A percentile compares a stretch with the other conserved stretches of the same genome.
Conservation (phyloP, 30 jellyfish, hydroid and myxozoan genomes). For the Aurelia coerulea region DNA sequence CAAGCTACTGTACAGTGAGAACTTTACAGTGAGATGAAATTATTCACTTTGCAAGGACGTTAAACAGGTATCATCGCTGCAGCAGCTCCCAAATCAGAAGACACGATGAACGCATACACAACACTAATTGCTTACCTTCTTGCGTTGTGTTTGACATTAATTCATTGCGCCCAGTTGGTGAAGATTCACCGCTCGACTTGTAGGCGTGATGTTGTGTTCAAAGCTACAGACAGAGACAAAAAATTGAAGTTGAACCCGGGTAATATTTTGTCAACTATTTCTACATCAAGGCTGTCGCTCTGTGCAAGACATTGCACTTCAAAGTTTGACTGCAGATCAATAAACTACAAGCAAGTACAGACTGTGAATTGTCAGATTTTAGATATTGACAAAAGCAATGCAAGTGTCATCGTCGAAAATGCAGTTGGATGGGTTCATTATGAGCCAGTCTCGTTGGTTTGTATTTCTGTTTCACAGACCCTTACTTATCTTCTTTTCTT, state of each 20-base stretch:
- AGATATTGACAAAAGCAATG: background rate
- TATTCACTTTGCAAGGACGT: too few species aligned
- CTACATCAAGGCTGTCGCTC: background rate
- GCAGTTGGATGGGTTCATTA: slow-evolving; percentile 59
- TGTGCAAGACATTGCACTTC: slow-evolving; percentile 44
- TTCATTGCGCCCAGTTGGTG: too few species aligned
- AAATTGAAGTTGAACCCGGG: background rate
- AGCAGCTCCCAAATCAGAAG: too few species aligned
- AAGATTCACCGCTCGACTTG: slow-evolving; percentile 40
- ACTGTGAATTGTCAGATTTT: slow-evolving; percentile 32
- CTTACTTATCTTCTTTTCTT: too few species aligned
- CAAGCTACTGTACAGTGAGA: too few species aligned
- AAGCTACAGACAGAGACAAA: slow-evolving; percentile 36
- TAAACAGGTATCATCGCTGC: too few species aligned
- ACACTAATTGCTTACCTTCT: too few species aligned
- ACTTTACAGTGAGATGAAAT: too few species aligned
- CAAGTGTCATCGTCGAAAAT: background rate
- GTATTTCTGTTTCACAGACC: background rate
- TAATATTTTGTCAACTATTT: background rate
- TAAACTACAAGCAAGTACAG: slow-evolving; percentile 19
- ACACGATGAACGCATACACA: too few species aligned
- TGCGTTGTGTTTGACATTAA: too few species aligned
- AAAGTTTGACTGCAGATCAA: background rate
- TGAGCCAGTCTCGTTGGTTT: slow-evolving; percentile 40
- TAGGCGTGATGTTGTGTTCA: slow-evolving; percentile 43